These are phyloP conservation scores for Bungarus multicinctus DNA, from an alignment of 2,113 vertebrate species.

Conservation along the genomic window DNA sequence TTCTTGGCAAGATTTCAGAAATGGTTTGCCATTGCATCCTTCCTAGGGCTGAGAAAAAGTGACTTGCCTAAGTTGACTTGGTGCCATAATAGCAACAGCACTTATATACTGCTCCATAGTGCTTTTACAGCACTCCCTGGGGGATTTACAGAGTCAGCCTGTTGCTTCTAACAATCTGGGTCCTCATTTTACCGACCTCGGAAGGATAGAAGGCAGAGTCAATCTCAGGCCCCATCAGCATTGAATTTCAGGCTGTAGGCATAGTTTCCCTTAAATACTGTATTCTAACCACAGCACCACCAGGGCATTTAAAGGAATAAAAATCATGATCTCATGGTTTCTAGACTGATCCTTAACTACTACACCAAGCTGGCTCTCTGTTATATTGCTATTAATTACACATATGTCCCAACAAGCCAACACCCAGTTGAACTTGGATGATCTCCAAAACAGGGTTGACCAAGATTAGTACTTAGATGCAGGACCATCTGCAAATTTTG, in stretches of 20 bases:
- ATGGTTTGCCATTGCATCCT: not conserved
- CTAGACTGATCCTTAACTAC: not conserved
- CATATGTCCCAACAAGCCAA: not conserved
- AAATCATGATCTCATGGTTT: not conserved
- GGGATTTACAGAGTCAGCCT: not conserved
- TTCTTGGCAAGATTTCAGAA: not conserved
- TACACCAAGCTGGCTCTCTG: not conserved
- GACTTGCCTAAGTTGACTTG: not conserved
- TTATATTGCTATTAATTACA: not conserved
- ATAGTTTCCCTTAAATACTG: not conserved
- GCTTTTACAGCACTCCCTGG: not conserved
- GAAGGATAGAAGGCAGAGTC: not conserved
- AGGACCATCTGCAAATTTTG: not conserved
- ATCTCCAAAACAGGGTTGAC: too few relatives aligned
- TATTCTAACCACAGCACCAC: not conserved
- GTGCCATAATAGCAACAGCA: not conserved
- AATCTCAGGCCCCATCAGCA: not conserved
- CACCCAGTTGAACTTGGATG: not conserved
- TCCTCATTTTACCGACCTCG: not conserved
- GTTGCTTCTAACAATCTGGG: not conserved
- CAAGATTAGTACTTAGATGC: too few relatives aligned
- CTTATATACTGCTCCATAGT: not conserved
- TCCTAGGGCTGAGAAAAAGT: not conserved
- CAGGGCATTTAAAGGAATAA: not conserved
- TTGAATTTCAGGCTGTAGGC: not conserved